These are phyloP conservation scores for Coracias cyanogaster DNA, from an alignment of 2,797 vertebrate genomes.

Conservation along the genomic window DNA sequence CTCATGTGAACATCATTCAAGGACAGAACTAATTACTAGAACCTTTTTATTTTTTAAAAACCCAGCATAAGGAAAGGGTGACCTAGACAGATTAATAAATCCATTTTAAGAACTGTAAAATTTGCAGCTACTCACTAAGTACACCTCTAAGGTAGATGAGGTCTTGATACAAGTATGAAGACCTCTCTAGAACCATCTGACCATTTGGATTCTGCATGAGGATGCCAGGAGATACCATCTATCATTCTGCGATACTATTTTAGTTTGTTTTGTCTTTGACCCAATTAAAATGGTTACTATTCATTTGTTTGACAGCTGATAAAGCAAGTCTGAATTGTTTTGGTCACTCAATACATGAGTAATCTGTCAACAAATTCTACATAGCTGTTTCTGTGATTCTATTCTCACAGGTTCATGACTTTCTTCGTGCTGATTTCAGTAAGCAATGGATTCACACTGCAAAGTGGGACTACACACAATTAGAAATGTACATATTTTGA, in stretches of 20 bases:
- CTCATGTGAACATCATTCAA: not conserved
- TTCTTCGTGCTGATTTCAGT: not conserved
- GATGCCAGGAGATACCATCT: not conserved
- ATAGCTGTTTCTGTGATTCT: not conserved
- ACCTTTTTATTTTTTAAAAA: not conserved
- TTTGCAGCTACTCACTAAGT: not conserved
- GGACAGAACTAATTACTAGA: not conserved
- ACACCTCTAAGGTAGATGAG: not conserved
- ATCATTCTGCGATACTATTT: not conserved
- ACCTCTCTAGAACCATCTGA: not conserved
- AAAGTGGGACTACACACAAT: too few relatives aligned
- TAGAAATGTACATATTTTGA: not conserved
- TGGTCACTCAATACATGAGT: not conserved
- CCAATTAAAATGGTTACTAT: not conserved
- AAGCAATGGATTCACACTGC: not conserved
- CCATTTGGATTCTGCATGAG: not conserved
- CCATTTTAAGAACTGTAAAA: not conserved
- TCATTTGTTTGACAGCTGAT: not conserved
- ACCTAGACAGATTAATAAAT: not conserved
- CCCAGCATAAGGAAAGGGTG: accelerated
- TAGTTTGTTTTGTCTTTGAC: not conserved
- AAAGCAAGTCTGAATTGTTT: not conserved
- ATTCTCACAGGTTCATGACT: not conserved
- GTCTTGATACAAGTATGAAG: not conserved
- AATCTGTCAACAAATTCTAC: not conserved